Evolutionary conservation across 2,113 vertebrate species (phyloP), one percentile per base, ranked within the genome.

Genomic region (Microtus oregoni): DNA sequence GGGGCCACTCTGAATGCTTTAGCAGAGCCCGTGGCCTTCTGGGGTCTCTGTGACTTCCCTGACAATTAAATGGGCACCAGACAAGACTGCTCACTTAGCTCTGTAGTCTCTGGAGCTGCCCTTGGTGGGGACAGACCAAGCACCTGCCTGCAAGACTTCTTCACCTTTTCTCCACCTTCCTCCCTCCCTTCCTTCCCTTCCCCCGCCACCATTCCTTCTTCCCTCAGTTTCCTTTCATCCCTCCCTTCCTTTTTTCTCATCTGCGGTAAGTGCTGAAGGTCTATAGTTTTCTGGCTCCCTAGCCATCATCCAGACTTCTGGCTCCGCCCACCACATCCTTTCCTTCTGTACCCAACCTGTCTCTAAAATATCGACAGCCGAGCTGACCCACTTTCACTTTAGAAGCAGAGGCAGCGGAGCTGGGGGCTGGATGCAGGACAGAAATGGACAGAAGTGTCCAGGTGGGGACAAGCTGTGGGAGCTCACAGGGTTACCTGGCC

Each of bases 1-100:
- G 90, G 47, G 94, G 97, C 89, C 68, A 13, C 87, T 96, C 81
- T 89, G 95, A 95, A 96, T 85, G 89, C 89, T 92, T 95, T 70
- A 65, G 61, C 26, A 26, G 72, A 75, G 81, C 35, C 0, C 3
- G 19, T 7, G 13, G 70, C 65, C 72, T 63, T 76, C 86, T 63
- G 55, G 63, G 65, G 55, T 63, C 1, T 0, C 92, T 7, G 14
- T 0, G 1, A 77, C 38, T 78, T 95, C 67, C 86, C 76, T 5
- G 82, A 75, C 76, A 94, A 87, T 97, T 89, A 92, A 67, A 67
- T 12, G 81, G 82, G 55, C 61, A 28, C 86, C 41, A 58, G 47
- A 50, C 1, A 35, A n/a, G 67, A 91, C 2, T 87, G 52, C 76
- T 94, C 91, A 81, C 15, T 83, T 92, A 38, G 86, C 67, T 24